Percentiles rank a stretch among this genome's conserved stretches.
Conservation (phyloP, 2,888 invertebrate species). For the Campoplex nolae region DNA sequence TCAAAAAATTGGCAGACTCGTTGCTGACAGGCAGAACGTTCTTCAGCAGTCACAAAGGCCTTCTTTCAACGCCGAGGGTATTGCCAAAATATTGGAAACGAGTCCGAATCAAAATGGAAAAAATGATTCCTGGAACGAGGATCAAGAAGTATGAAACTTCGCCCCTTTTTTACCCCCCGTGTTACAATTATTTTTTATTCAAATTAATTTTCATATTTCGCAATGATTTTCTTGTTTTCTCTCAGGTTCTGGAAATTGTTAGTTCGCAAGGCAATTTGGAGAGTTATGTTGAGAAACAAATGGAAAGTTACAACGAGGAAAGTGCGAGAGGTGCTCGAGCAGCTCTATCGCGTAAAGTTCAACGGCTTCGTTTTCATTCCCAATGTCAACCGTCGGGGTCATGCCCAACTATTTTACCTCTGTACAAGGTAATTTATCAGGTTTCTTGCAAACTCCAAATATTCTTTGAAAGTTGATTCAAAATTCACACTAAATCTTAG, state of each 20-base stretch:
- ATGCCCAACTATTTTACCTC: constrained; percentile 66
- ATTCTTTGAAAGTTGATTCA: no score
- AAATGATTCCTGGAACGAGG: constrained; percentile 81
- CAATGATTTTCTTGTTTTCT: constrained; percentile 22
- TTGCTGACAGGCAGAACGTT: constrained; percentile 75
- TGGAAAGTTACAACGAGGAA: constrained; percentile 71
- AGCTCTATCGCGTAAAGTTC: constrained; percentile 86
- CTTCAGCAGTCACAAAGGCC: constrained; percentile 68
- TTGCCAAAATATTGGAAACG: constrained; percentile 70
- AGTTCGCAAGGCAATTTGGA: constrained; percentile 75
- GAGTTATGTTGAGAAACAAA: constrained; percentile 65
- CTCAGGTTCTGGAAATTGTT: constrained; percentile 81
- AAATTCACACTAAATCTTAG: no score
- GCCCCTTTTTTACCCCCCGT: no score
- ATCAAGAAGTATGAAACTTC: constrained; percentile 80
- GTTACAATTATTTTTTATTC: not conserved
- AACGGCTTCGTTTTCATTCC: constrained; percentile 88
- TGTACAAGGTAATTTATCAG: constrained; percentile 70
- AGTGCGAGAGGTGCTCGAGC: constrained; percentile 69
- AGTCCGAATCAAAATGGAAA: constrained; percentile 78
- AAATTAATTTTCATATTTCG: not conserved
- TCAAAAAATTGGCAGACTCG: constrained; percentile 77
- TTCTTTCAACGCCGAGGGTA: constrained; percentile 65
- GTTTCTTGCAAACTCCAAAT: no score
- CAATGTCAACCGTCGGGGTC: constrained; percentile 85